Conservation (phyloP, 2,113 vertebrate genomes). For the Phoxinus phoxinus region DNA sequence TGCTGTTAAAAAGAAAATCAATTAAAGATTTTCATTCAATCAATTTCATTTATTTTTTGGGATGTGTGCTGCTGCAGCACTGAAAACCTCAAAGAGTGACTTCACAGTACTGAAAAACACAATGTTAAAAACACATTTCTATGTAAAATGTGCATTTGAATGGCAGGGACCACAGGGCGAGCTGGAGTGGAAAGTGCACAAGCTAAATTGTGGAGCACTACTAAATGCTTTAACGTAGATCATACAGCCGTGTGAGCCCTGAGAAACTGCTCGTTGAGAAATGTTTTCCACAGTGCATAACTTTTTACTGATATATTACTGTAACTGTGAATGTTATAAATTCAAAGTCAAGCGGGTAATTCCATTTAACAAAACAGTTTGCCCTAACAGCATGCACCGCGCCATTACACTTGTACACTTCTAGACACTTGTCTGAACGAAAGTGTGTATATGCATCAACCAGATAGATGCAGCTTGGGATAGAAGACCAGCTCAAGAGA, state of each 20-base stretch:
- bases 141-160: neutral
- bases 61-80: too few species aligned
- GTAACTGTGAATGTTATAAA: neutral
- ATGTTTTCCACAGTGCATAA: neutral
- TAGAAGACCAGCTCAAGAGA: neutral
- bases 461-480: neutral
- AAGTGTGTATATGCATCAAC: neutral
- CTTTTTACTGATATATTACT: neutral
- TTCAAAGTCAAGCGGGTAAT: neutral
- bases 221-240: neutral
- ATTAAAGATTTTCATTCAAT: too few species aligned
- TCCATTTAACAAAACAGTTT: constrained; percentile 6
- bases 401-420: neutral
- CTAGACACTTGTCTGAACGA: neutral
- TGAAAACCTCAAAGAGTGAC: too few species aligned
- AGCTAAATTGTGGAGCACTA: neutral
- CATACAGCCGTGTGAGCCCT: neutral
- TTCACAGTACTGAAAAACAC: neutral
- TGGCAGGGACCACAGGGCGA: neutral
- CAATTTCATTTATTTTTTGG: too few species aligned
- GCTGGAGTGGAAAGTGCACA: neutral
- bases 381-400: neutral
- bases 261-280: neutral
- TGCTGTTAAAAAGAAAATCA: too few species aligned
- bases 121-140: neutral